phyloP scores from a whole-genome alignment of 2,113 vertebrate genomes.

The Octodon degus region DNA sequence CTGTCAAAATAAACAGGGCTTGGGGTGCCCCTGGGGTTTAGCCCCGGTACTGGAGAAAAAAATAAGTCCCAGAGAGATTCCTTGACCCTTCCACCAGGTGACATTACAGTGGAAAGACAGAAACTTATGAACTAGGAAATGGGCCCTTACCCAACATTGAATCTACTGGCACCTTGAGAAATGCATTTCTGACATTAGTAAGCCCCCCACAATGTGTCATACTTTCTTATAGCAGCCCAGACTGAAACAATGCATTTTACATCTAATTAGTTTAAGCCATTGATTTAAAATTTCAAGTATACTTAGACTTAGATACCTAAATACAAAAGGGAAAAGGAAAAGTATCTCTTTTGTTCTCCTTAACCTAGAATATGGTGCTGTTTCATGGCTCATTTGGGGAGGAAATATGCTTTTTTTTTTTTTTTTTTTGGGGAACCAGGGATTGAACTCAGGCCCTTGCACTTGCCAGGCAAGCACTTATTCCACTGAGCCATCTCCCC shows the following conservation, averaged over 20 bases:
- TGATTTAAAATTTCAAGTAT: background rate
- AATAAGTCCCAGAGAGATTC: background rate
- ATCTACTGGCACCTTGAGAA: background rate
- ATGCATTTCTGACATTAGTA: background rate
- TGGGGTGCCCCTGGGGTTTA: background rate
- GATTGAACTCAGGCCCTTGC: too few relatives aligned
- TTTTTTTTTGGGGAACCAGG: too few relatives aligned
- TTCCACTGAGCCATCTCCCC: too few relatives aligned
- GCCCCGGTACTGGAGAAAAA: background rate
- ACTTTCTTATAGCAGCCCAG: background rate
- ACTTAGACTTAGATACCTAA: background rate
- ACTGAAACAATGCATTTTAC: background rate
- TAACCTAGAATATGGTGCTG: background rate
- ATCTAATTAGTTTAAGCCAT: constrained; percentile 6
- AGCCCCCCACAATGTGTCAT: background rate
- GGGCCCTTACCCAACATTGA: background rate
- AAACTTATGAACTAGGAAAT: background rate
- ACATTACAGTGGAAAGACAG: background rate
- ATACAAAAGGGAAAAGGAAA: background rate
- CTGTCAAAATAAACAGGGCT: background rate
- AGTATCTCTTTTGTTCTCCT: background rate
- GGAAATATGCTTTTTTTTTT: background rate
- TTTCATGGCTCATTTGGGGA: background rate
- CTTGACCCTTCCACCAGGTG: background rate
- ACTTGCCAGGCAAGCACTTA: too few relatives aligned